Evolutionary conservation across 2,888 invertebrate genomes (phyloP).

Genomic region (Lasioglossum oenotherae): DNA sequence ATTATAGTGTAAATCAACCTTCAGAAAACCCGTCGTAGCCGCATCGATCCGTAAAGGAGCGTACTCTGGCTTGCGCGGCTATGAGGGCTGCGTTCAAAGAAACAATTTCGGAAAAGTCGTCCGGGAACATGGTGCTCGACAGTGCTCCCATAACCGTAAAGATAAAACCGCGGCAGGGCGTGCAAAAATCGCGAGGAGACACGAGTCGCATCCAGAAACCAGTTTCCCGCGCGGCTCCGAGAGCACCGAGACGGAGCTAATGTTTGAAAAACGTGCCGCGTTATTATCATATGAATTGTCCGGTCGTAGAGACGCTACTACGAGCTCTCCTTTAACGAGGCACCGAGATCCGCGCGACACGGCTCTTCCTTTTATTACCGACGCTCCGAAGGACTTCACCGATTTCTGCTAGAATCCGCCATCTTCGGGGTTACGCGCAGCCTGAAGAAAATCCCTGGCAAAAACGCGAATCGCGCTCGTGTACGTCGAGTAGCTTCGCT

Average conservation of each 20-base stretch:
- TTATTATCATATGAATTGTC: constrained; percentile 48
- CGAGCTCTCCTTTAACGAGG: constrained; percentile 21
- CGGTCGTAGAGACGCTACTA: constrained; percentile 2
- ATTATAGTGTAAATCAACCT: too few relatives aligned
- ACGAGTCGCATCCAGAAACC: constrained; percentile 21
- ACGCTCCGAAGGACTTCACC: not conserved
- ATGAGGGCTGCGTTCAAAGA: not conserved
- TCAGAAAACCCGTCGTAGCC: not conserved
- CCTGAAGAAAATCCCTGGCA: not conserved
- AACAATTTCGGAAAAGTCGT: constrained; percentile 20
- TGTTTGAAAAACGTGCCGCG: constrained; percentile 24
- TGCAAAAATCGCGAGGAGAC: constrained; percentile 3
- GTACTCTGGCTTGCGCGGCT: not conserved
- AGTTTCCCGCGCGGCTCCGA: constrained; percentile 1
- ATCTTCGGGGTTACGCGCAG: not conserved
- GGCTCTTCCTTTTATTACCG: constrained; percentile 10
- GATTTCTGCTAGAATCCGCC: not conserved
- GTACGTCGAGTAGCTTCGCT: not conserved
- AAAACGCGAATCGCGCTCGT: not conserved
- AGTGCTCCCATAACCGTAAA: constrained; percentile 24
- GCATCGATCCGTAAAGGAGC: not conserved
- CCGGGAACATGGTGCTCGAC: not conserved
- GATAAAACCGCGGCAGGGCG: constrained; percentile 9
- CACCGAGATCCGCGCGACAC: not conserved
- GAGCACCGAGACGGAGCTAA: not conserved